Percentiles rank a stretch among this genome's conserved stretches.
phyloP scores from a whole-genome alignment of 2,113 vertebrate species.

The Meriones unguiculatus region DNA sequence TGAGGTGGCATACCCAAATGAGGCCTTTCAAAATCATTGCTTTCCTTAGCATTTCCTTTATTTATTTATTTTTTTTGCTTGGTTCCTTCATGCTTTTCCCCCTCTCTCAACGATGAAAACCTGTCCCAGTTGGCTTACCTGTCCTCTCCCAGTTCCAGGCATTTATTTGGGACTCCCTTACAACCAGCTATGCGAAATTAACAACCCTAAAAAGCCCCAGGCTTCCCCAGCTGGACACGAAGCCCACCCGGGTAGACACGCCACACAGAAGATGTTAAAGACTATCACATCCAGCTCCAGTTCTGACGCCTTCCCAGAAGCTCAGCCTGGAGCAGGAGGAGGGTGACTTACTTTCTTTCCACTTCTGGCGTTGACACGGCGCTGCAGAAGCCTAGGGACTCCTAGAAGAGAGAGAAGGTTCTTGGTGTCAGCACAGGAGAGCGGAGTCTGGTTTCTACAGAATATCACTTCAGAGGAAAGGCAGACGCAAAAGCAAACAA shows the following conservation, averaged over 20 bases:
- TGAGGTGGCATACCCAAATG: background rate
- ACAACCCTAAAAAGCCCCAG: background rate
- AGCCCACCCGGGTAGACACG: background rate
- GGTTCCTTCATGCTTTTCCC: background rate
- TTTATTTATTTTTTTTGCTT: background rate
- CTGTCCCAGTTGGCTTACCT: background rate
- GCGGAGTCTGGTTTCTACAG: slow-evolving; percentile 57
- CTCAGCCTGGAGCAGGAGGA: accelerated
- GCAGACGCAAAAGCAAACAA: slow-evolving; percentile 72
- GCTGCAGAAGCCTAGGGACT: slow-evolving; percentile 95
- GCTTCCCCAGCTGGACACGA: accelerated
- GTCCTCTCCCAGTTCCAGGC: background rate
- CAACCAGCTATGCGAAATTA: background rate
- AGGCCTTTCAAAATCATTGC: background rate
- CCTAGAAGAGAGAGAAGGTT: slow-evolving; percentile 89
- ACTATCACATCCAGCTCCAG: background rate
- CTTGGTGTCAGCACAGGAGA: slow-evolving; percentile 64
- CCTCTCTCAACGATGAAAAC: slow-evolving; percentile 47
- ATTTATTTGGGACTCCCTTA: background rate
- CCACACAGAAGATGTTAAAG: no score
- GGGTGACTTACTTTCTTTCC: slow-evolving; percentile 95
- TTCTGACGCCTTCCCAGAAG: background rate
- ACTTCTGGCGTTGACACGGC: slow-evolving; percentile 94
- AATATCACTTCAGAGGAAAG: slow-evolving; percentile 67
- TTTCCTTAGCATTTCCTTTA: background rate